Evolutionary conservation across 2,888 invertebrate species (phyloP).

Genomic region (Troides oblongomaculatus): DNA sequence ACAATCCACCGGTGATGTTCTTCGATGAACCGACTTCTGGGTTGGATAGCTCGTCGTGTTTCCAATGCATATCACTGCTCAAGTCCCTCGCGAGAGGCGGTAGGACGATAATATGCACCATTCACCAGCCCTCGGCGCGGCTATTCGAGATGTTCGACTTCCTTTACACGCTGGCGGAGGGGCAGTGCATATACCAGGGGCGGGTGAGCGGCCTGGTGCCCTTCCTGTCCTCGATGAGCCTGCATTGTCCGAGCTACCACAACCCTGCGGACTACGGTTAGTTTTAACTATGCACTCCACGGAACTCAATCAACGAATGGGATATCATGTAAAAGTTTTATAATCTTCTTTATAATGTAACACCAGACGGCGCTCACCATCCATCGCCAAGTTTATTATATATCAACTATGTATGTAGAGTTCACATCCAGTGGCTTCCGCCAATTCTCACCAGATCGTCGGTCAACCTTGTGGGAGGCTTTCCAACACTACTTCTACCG

Average conservation of each 20-base stretch:
- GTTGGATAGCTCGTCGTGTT: slow-evolving; percentile 95
- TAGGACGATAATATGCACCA: slow-evolving; percentile 96
- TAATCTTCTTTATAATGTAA: too few relatives aligned
- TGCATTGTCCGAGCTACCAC: slow-evolving; percentile 96
- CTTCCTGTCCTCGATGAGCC: slow-evolving; percentile 90
- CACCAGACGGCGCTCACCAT: too few relatives aligned
- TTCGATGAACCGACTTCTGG: slow-evolving; percentile 97
- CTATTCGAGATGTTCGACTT: slow-evolving; percentile 98
- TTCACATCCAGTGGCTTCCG: too few relatives aligned
- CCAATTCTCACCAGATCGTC: too few relatives aligned
- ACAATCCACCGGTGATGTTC: slow-evolving; percentile 98
- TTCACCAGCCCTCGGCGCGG: slow-evolving; percentile 97
- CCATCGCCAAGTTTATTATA: too few relatives aligned
- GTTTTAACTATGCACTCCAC: slow-evolving; percentile 33
- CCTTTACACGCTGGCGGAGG: slow-evolving; percentile 94
- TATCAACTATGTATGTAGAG: too few relatives aligned
- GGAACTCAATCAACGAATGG: too few relatives aligned
- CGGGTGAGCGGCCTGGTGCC: slow-evolving; percentile 90
- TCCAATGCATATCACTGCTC: slow-evolving; percentile 93
- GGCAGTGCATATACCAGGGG: slow-evolving; percentile 96
- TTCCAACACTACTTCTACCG: too few relatives aligned
- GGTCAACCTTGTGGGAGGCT: too few relatives aligned
- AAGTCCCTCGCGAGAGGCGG: slow-evolving; percentile 93
- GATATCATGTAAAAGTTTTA: too few relatives aligned
- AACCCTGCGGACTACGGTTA: slow-evolving; percentile 97